These are phyloP conservation scores for Stigmatopora nigra DNA, from an alignment of 2,113 vertebrate species.

Conservation along the genomic window DNA sequence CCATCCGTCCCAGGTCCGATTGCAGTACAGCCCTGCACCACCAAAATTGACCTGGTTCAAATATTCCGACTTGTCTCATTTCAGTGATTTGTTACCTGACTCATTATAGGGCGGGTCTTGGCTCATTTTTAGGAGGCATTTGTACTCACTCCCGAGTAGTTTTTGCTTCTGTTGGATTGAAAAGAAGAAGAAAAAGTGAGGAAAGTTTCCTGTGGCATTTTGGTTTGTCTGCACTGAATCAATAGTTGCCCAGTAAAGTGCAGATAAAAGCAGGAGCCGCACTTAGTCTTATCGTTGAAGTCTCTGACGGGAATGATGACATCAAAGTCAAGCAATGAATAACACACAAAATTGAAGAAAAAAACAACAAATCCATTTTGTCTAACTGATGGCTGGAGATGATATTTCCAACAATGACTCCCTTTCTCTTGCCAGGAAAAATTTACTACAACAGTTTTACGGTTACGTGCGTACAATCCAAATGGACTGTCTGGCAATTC, in stretches of 20 bases:
- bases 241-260: neutral
- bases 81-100: conserved; percentile 29
- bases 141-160: conserved; percentile 30
- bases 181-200: neutral
- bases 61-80: neutral
- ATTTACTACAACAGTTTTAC: neutral
- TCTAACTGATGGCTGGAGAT: neutral
- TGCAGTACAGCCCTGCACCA: conserved; percentile 33
- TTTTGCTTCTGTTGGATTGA: conserved; percentile 29
- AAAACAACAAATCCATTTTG: neutral
- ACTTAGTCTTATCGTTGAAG: neutral
- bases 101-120: conserved; percentile 19
- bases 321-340: conserved; percentile 1
- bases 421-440: neutral
- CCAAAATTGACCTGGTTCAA: neutral
- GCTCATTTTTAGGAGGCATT: conserved; percentile 40
- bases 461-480: neutral
- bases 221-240: neutral
- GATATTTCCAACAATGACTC: neutral
- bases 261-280: conserved; percentile 2
- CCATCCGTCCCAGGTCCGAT: conserved; percentile 51
- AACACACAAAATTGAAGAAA: neutral
- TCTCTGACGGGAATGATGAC: neutral
- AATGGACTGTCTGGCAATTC: neutral
- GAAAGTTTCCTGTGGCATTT: neutral